These are phyloP conservation scores for Lonchura striata DNA, from an alignment of 2,113 vertebrate species.

Conservation along the genomic window DNA sequence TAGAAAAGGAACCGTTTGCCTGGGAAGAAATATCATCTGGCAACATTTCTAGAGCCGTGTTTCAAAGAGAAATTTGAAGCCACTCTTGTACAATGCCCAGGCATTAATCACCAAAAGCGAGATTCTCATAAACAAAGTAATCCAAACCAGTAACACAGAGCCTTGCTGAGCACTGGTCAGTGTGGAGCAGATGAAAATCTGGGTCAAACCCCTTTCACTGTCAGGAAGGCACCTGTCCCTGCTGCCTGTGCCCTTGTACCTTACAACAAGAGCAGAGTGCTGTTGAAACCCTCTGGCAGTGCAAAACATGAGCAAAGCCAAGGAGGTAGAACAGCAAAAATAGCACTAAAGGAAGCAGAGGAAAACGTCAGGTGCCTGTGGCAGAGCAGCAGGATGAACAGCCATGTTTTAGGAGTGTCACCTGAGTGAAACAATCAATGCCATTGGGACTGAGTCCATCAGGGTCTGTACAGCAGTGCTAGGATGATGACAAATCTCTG, in stretches of 20 bases:
- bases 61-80: slow-evolving; percentile 4
- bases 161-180: not conserved
- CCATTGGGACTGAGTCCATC: not conserved
- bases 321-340: not conserved
- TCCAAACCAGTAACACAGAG: not conserved
- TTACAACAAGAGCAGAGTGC: not conserved
- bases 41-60: not conserved
- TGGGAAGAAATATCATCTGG: slow-evolving; percentile 13
- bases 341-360: not conserved
- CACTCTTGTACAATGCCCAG: not conserved
- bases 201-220: not conserved
- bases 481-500: slow-evolving; percentile 3
- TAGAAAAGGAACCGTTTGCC: not conserved
- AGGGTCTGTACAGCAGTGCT: not conserved
- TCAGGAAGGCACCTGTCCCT: not conserved
- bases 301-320: not conserved
- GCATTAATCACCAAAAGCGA: not conserved
- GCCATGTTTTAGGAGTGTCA: not conserved
- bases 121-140: slow-evolving; percentile 4
- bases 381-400: not conserved
- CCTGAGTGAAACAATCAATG: not conserved
- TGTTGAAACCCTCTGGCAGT: not conserved
- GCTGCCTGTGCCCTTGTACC: not conserved
- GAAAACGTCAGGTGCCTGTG: not conserved
- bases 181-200: not conserved